Percentiles rank a stretch among this genome's conserved stretches.
phyloP scores from a whole-genome alignment of 2,113 vertebrate genomes.

The Scortum barcoo region DNA sequence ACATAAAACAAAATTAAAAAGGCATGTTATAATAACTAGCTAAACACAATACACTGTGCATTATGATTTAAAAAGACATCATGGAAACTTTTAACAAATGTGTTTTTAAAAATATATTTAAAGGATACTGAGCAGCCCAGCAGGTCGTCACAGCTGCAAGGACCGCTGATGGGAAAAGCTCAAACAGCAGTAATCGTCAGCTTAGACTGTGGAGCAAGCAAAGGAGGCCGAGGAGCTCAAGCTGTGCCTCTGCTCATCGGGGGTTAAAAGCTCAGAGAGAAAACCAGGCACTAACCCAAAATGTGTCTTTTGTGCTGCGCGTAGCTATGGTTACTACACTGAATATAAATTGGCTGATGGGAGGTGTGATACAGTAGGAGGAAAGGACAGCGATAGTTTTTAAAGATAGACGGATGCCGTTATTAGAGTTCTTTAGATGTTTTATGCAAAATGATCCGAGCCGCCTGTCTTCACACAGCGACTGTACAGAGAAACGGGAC shows the following conservation, averaged over 20 bases:
- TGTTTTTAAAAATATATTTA: conserved; percentile 6
- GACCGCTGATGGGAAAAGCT: conserved; percentile 16
- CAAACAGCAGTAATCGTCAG: conserved; percentile 18
- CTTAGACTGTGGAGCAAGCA: conserved; percentile 15
- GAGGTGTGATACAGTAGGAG: conserved; percentile 7
- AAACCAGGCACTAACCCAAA: conserved; percentile 44
- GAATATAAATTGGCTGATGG: conserved; percentile 37
- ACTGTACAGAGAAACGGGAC: neutral
- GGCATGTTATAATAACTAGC: no score
- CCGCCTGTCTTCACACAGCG: neutral
- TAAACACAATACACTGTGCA: neutral
- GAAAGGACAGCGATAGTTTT: conserved; percentile 21
- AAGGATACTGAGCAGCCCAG: neutral
- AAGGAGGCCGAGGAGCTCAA: conserved; percentile 43
- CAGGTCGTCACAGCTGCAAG: neutral
- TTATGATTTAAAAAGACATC: neutral
- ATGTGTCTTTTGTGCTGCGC: conserved; percentile 42
- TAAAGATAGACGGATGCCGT: conserved; percentile 1
- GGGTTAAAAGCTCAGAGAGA: conserved; percentile 57
- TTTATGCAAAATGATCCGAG: neutral
- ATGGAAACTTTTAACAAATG: neutral
- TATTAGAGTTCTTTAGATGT: conserved; percentile 1
- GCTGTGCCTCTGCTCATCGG: conserved; percentile 46
- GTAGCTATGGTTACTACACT: conserved; percentile 53
- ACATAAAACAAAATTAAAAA: neutral